Evolutionary conservation across 2,113 vertebrate species (phyloP).

Genomic region (Illadopsis cleaveri): DNA sequence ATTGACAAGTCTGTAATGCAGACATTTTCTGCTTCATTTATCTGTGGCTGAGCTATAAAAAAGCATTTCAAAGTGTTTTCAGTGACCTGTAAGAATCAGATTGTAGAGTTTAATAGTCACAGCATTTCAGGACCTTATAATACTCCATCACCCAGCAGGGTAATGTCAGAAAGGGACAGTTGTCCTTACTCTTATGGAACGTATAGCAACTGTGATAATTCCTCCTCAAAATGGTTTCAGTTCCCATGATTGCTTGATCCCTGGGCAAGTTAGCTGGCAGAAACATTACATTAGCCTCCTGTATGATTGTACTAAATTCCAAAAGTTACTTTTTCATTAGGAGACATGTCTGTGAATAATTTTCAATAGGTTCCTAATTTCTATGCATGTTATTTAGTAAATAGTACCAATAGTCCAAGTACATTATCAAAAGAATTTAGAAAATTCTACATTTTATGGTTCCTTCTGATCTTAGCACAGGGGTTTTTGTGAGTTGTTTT

Average conservation of each 20-base stretch:
- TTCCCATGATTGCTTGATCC: not conserved
- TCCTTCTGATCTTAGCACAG: not conserved
- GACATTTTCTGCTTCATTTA: conserved; percentile 52
- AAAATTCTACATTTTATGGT: not conserved
- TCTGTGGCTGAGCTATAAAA: conserved; percentile 47
- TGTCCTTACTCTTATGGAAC: not conserved
- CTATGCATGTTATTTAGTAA: not conserved
- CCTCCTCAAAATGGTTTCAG: not conserved
- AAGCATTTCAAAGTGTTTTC: conserved; percentile 13
- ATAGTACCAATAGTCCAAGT: not conserved
- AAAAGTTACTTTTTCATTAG: not conserved
- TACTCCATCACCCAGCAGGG: conserved; percentile 12
- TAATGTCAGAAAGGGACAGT: not conserved
- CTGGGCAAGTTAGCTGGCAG: not conserved
- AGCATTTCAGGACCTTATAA: not conserved
- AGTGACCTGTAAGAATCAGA: conserved; percentile 25
- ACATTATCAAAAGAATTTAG: not conserved
- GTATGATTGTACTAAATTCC: not conserved
- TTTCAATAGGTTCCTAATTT: not conserved
- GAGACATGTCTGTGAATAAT: not conserved
- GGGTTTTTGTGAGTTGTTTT: not conserved
- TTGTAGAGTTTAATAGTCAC: conserved; percentile 3
- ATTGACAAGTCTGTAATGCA: conserved; percentile 22
- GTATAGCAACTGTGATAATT: not conserved
- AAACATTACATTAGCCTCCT: not conserved